Base-by-base conservation (phyloP, 2,797 vertebrate species). In the Rhadinocentrus ornatus region DNA sequence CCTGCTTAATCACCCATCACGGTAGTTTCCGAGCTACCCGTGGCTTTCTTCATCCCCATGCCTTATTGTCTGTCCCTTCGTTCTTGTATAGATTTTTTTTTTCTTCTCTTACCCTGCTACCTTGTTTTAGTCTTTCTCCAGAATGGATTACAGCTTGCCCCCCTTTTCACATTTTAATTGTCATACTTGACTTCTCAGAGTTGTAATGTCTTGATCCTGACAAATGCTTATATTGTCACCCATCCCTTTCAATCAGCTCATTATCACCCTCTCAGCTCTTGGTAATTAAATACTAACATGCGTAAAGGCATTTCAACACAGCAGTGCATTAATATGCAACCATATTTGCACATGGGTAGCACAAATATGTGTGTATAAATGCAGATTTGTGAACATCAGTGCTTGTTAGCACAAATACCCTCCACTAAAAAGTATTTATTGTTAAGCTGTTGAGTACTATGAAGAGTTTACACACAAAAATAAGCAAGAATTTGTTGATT, bases 271-370 rank as follows among this genome's bases (percentile, higher is more conserved):
- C n/a, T 76, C 62, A 71, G 88, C 75, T 81, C 75, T 84, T 84
- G 77, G 62, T 91, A 88, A 90, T 90, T 86, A 85, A 91, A 91
- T 80, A 80, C 52, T 54, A 72, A 86, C 75, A 77, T 41, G 64
- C 74, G 59, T 68, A 62, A 79, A 80, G 56, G 55, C 70, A 66
- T 58, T 73, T 44, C 66, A 52, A 46, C 54, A 58, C 68, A 70
- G 60, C 52, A 46, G 24, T 55, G 31, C 39, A 26, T 27, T 8
- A 7, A 1, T 4, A 20, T 37, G 0, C 22, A 39, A 10, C 29
- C 56, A 44, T 66, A 32, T 29, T 59, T 53, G 15, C 22, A 13
- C 13, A 27, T 22, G 46, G 5, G 13, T 11, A 13, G 50, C 16
- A 24, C 22, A 64, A 52, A 75, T 65, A 61, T 66, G 34, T 54